Base-by-base conservation (phyloP, 2,888 invertebrate species). In the Melieria crassipennis region DNA sequence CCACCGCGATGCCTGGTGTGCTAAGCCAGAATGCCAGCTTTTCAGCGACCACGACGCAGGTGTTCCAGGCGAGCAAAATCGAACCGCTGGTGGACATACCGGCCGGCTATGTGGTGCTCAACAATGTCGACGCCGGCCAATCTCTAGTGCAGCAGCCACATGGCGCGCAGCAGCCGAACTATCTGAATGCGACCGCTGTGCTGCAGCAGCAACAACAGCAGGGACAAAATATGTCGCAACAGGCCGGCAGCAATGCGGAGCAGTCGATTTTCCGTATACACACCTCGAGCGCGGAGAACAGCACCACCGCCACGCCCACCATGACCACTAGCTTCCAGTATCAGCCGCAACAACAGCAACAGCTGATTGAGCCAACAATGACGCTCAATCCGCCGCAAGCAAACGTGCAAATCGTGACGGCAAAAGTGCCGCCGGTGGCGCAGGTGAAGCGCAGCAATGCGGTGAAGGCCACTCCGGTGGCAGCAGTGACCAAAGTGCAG, bases 21-120 rank as follows among this genome's bases (percentile, higher is more conserved):
- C 88, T 94, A 47, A 92, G 94, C 69, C 92, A 93, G 79, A 93
- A 93, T 80, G 94, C 94, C 80, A 94, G 94, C 82, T 94, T 94
- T 83, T 93, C 93, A 16, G 93, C 94, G 16, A 94, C 94, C 3
- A 93, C 93, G 1, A 94, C 94, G 0, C 87, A 87, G 71, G 86
- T 86, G 48, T 83, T 83, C 57, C 76, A 94, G 88, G 94, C 94
- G 0, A 94, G 94, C 76, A 94, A 94, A 86, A 91, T 94, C 82
- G 94, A 94, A 80, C 94, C 94, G 1, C 91, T 94, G 67, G 91
- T 93, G 13, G 94, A 94, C 83, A 90, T 93, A 67, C 91, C 93
- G 5, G 89, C 92, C 7, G 92, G 92, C 74, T 92, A 91, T 83
- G 91, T 92, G 11, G 89, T 92, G 57, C 89, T 92, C 0, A 92